Conservation (phyloP, 2,888 invertebrate genomes). For the Drosophila crucigera region DNA sequence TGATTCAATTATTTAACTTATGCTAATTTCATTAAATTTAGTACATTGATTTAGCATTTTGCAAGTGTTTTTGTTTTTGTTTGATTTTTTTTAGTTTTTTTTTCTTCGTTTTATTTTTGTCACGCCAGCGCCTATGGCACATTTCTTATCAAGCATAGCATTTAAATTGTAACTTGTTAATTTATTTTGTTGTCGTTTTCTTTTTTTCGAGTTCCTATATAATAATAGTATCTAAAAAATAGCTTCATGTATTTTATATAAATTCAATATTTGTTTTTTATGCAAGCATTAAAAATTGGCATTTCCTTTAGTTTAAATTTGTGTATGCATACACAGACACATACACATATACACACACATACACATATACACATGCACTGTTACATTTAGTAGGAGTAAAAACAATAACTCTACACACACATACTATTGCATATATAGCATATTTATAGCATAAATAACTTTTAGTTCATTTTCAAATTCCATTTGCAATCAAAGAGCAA, state of each 20-base stretch:
- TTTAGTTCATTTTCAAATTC: conserved; percentile 29
- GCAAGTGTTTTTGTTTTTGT: conserved; percentile 32
- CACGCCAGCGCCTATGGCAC: conserved; percentile 75
- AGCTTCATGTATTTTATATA: conserved; percentile 59
- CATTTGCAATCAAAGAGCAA: conserved; percentile 15
- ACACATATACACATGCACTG: conserved; percentile 17
- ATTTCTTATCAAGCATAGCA: conserved; percentile 56
- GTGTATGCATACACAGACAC: conserved; percentile 9
- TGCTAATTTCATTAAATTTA: conserved; percentile 47
- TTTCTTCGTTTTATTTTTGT: conserved; percentile 13
- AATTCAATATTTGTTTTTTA: conserved; percentile 53
- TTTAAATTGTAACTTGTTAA: conserved; percentile 22
- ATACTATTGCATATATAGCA: conserved; percentile 7
- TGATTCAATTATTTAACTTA: conserved; percentile 50
- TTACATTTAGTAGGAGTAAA: conserved; percentile 9
- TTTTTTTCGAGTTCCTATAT: conserved; percentile 39
- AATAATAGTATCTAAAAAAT: conserved; percentile 79
- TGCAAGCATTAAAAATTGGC: conserved; percentile 77
- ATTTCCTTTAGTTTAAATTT: conserved; percentile 63
- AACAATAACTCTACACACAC: conserved; percentile 1
- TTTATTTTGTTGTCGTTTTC: conserved; percentile 28
- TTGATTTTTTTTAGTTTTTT: conserved; percentile 11
- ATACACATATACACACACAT: conserved; percentile 7
- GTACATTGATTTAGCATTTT: conserved; percentile 69
- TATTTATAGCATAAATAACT: conserved; percentile 29